phyloP scores from a whole-genome alignment of 2,797 vertebrate species.

The Notolepis coatsorum region DNA sequence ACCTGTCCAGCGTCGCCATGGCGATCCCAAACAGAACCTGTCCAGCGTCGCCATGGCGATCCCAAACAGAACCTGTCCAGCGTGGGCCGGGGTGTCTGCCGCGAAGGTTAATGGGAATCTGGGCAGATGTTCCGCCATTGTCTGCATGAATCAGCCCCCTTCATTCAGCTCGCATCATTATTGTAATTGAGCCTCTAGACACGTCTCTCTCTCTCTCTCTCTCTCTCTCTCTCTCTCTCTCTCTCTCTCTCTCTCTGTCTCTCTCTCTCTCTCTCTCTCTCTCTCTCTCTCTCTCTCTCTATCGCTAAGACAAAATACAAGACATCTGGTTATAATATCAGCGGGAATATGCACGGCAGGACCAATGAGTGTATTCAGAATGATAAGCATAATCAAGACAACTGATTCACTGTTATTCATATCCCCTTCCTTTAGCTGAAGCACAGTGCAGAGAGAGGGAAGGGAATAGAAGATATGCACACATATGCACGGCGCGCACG shows the following conservation, averaged over 20 bases:
- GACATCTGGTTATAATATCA: conserved; percentile 83
- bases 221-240: not conserved
- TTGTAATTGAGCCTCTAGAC: conserved; percentile 79
- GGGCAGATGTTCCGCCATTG: conserved; percentile 79
- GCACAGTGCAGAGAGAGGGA: conserved; percentile 41
- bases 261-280: no score
- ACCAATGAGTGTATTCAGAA: conserved; percentile 70
- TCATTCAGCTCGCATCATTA: conserved; percentile 77
- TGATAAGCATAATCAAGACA: conserved; percentile 73
- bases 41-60: conserved; percentile 67
- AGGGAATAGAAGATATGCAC: conserved; percentile 49
- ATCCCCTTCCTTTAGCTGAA: conserved; percentile 39
- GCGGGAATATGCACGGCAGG: conserved; percentile 69
- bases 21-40: no score
- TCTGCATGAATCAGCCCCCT: conserved; percentile 73
- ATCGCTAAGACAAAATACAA: conserved; percentile 75
- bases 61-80: conserved; percentile 67
- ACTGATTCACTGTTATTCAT: conserved; percentile 58
- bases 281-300: conserved; percentile 20
- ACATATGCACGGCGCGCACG: not conserved
- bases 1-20: no score
- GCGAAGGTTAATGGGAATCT: conserved; percentile 75
- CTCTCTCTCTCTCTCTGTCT: no score
- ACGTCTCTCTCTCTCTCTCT: conserved; percentile 56
- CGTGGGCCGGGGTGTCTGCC: conserved; percentile 64